phyloP scores from a whole-genome alignment of 2,797 vertebrate genomes.

The Sebastes variabilis region DNA sequence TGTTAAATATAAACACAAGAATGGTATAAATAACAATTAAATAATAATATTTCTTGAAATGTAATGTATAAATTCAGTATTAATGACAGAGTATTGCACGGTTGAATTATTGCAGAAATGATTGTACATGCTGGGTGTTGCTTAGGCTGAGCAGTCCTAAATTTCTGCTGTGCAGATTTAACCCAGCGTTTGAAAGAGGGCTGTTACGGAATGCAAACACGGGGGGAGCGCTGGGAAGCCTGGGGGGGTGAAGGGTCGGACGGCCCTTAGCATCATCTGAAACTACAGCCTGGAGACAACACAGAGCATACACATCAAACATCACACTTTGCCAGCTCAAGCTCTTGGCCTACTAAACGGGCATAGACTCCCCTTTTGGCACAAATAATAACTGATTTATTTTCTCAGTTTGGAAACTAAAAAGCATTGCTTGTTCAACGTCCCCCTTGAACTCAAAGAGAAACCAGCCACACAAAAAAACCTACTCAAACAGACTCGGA shows the following conservation, averaged over 20 bases:
- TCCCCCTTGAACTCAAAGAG: conserved; percentile 1
- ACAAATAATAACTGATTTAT: conserved; percentile 43
- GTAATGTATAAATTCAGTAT: too few species aligned
- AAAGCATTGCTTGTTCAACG: neutral
- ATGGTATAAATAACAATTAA: too few species aligned
- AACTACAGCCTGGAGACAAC: conserved; percentile 62
- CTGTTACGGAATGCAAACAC: conserved; percentile 61
- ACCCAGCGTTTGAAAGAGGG: conserved; percentile 12
- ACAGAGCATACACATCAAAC: conserved; percentile 40
- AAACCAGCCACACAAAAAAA: conserved; percentile 8
- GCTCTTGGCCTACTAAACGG: conserved; percentile 35
- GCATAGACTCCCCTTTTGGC: conserved; percentile 4
- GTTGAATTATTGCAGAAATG: too few species aligned
- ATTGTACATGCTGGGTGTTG: neutral
- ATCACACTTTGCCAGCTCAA: conserved; percentile 21
- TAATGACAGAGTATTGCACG: too few species aligned
- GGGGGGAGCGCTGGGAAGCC: conserved; percentile 48
- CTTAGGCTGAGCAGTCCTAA: neutral
- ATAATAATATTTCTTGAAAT: too few species aligned
- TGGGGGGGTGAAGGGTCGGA: conserved; percentile 49
- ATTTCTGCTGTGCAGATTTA: conserved; percentile 17
- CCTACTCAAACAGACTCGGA: neutral
- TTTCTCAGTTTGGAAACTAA: conserved; percentile 48
- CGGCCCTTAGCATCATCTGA: conserved; percentile 54
- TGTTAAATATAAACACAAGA: too few species aligned